Percentiles rank a stretch among this genome's conserved stretches.
Evolutionary conservation across 2,113 vertebrate species (phyloP).

Genomic region (Microcebus lehilahytsara): DNA sequence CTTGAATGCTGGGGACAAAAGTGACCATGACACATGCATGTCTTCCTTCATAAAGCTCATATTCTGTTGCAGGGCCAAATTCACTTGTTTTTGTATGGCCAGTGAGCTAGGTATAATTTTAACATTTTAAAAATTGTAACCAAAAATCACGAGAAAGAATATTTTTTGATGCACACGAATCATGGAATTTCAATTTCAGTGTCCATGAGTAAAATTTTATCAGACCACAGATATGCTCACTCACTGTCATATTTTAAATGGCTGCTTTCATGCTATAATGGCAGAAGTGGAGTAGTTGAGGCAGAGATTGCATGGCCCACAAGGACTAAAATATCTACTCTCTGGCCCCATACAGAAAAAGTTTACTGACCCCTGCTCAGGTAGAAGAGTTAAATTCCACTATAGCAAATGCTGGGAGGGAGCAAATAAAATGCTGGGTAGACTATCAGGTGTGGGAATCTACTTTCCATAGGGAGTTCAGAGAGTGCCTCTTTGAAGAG

Average conservation of each 20-base stretch:
- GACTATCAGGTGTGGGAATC: fast-evolving
- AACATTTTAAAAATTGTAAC: neutral
- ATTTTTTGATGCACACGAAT: neutral
- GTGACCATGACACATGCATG: neutral
- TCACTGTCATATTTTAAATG: neutral
- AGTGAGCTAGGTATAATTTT: too few relatives aligned
- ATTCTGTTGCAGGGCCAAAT: neutral
- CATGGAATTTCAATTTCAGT: neutral
- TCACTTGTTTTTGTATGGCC: neutral
- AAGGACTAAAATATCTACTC: neutral
- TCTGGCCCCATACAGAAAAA: neutral
- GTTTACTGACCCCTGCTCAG: neutral
- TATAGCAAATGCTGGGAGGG: too few relatives aligned
- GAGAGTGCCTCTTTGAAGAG: neutral
- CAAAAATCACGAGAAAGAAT: neutral
- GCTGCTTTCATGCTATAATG: neutral
- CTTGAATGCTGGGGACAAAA: neutral
- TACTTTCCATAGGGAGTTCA: neutral
- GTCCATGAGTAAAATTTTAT: neutral
- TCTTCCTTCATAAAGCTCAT: neutral
- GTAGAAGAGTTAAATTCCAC: neutral
- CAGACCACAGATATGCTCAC: neutral
- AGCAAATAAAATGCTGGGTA: neutral
- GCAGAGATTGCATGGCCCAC: neutral
- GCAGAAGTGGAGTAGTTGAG: neutral